These are phyloP conservation scores for Tetranychus piercei DNA, from an alignment of 2,888 invertebrate genomes.

Conservation along the genomic window DNA sequence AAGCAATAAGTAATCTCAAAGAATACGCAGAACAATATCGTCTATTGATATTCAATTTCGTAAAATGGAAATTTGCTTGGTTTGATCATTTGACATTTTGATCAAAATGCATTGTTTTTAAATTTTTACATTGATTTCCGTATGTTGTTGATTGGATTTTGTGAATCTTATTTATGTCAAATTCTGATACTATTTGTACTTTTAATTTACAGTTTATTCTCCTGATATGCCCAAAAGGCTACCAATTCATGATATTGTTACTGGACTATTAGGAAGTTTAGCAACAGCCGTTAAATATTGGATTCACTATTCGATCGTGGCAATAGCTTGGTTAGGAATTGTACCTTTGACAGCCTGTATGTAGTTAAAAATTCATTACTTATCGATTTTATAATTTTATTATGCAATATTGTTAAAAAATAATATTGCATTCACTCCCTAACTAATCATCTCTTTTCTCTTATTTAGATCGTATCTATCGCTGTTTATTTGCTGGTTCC, in stretches of 20 bases:
- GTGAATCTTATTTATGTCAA: neutral
- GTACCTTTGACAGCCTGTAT: conserved; percentile 82
- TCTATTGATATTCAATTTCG: too few species aligned
- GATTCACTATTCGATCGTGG: conserved; percentile 90
- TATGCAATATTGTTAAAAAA: neutral
- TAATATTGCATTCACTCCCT: too few species aligned
- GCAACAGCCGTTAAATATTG: conserved; percentile 84
- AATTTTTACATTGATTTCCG: too few species aligned
- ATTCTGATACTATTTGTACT: neutral
- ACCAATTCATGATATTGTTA: conserved; percentile 75
- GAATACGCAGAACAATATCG: too few species aligned
- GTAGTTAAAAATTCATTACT: conserved; percentile 25
- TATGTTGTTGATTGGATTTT: too few species aligned
- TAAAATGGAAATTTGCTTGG: too few species aligned
- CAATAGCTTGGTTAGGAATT: conserved; percentile 87
- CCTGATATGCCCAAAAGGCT: conserved; percentile 97
- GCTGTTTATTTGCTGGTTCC: conserved; percentile 75
- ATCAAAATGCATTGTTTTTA: too few species aligned
- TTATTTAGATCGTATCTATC: conserved; percentile 54
- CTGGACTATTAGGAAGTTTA: conserved; percentile 70
- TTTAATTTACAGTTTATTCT: conserved; percentile 52
- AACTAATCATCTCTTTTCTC: conserved; percentile 5
- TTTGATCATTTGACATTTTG: too few species aligned
- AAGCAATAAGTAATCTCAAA: too few species aligned
- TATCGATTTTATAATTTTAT: neutral